phyloP scores from a whole-genome alignment of 2,113 vertebrate species.

The Ciconia stormi region DNA sequence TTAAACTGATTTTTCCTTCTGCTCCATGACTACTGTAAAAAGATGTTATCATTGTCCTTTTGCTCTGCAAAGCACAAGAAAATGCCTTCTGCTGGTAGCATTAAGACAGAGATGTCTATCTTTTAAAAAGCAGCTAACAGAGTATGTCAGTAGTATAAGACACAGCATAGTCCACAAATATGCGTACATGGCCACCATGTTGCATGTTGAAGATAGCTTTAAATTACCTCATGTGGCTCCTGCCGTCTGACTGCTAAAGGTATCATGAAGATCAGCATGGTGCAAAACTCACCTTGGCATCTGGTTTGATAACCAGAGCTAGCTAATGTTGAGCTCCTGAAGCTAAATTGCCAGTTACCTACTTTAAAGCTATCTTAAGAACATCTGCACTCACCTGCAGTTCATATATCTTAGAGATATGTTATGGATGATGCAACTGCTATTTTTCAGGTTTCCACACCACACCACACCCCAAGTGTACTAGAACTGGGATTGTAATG shows the following conservation, averaged over 20 bases:
- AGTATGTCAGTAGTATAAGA: neutral
- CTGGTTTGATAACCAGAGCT: neutral
- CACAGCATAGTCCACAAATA: neutral
- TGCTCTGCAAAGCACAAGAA: neutral
- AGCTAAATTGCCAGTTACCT: neutral
- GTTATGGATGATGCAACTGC: neutral
- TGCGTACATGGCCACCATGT: rapidly evolving
- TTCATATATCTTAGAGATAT: neutral
- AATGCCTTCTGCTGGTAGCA: neutral
- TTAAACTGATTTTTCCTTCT: neutral
- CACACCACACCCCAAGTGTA: rapidly evolving
- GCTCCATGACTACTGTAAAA: neutral
- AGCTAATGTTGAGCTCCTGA: neutral
- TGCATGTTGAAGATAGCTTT: neutral
- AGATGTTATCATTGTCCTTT: neutral
- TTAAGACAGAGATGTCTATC: neutral
- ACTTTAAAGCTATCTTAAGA: neutral
- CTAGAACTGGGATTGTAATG: neutral
- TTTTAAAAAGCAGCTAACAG: neutral
- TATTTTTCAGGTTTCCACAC: neutral
- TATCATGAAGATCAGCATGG: neutral
- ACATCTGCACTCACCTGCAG: neutral
- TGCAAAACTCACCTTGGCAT: neutral
- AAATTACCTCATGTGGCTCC: neutral
- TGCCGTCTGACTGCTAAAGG: neutral